These are phyloP conservation scores for Urosaurus nigricauda DNA, from an alignment of 2,797 vertebrate species.

Conservation along the genomic window DNA sequence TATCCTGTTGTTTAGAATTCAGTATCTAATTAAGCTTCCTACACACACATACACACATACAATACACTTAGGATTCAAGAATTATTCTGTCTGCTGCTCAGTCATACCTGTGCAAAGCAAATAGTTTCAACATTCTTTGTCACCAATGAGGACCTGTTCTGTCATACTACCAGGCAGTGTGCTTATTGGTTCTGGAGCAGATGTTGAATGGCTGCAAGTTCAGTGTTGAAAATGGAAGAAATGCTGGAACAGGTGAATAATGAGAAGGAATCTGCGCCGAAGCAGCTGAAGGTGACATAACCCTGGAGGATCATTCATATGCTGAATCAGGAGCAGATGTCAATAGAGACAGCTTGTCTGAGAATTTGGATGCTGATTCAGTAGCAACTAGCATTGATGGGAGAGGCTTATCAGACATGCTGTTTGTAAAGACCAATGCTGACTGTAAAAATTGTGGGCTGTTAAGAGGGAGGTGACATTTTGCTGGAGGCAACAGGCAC, in stretches of 20 bases:
- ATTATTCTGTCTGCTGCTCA: background rate
- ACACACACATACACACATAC: background rate
- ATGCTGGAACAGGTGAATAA: slow-evolving; percentile 30
- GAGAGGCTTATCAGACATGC: slow-evolving; percentile 42
- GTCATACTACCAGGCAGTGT: background rate
- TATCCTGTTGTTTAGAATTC: background rate
- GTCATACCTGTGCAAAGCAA: background rate
- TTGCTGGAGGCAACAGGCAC: slow-evolving; percentile 37
- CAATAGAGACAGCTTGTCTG: slow-evolving; percentile 42
- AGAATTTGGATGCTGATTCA: slow-evolving; percentile 47
- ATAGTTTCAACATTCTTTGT: slow-evolving; percentile 14
- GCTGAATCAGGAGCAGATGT: slow-evolving; percentile 49
- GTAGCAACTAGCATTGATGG: slow-evolving; percentile 31
- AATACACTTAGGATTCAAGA: background rate
- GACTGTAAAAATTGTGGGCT: slow-evolving; percentile 34
- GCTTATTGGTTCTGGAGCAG: slow-evolving; percentile 22
- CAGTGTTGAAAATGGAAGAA: slow-evolving; percentile 23
- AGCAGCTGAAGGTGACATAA: slow-evolving; percentile 43
- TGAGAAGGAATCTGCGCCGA: slow-evolving; percentile 37
- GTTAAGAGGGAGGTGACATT: slow-evolving; percentile 29
- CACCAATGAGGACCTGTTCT: background rate
- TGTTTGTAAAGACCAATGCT: slow-evolving; percentile 47
- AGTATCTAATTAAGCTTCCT: background rate
- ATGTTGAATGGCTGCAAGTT: slow-evolving; percentile 13
- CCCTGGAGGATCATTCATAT: slow-evolving; percentile 43